Evolutionary conservation across 2,797 vertebrate genomes (phyloP), one percentile per base, ranked within the genome.

Genomic region (Orestias chungarensis): DNA sequence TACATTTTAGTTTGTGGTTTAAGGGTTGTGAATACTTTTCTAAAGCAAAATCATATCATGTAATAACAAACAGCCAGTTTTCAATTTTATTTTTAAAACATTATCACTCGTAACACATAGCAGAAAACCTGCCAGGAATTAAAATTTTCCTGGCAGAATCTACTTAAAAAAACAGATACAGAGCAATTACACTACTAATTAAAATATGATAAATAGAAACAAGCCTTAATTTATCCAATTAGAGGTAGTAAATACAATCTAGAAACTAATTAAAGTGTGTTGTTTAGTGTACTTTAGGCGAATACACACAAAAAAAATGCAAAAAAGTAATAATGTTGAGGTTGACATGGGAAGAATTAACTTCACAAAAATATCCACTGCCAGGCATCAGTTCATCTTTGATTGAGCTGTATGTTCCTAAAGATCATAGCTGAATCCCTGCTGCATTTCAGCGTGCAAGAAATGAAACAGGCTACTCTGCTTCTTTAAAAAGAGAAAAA

Each of bases 401-500:
- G 35, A 46, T 42, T 7, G n/a, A 6, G 54, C 43, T 46, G 40
- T 18, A 31, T 29, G 10, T 43, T 43, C 50, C 15, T 44, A 23
- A 71, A 66, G 38, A 69, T 2, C 55, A 61, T 2, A 72, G 25
- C 61, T 68, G 61, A 61, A n/a, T 11, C 70, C 38, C 57, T 2
- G 0, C 7, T 15, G 50, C 54, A 62, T 50, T 33, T 75, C 64
- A 23, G 38, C 49, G 42, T 3, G 12, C 1, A 5, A 70, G 73
- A 83, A 79, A 80, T 80, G 73, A 84, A 73, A 38, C 8, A 79
- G 77, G 78, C 72, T 71, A 75, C 64, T 76, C 72, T 0, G 38
- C 73, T 65, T 85, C 66, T 76, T 82, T 76, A 66, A 85, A 87
- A 87, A 79, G 73, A 65, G 38, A 78, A 66, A 85, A 87, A 87